A percentile compares a stretch with the other conserved stretches of the same genome.
These are phyloP conservation scores for Drosophila parabipectinata DNA, from an alignment of 1,140 invertebrate genomes.

Conservation along the genomic window DNA sequence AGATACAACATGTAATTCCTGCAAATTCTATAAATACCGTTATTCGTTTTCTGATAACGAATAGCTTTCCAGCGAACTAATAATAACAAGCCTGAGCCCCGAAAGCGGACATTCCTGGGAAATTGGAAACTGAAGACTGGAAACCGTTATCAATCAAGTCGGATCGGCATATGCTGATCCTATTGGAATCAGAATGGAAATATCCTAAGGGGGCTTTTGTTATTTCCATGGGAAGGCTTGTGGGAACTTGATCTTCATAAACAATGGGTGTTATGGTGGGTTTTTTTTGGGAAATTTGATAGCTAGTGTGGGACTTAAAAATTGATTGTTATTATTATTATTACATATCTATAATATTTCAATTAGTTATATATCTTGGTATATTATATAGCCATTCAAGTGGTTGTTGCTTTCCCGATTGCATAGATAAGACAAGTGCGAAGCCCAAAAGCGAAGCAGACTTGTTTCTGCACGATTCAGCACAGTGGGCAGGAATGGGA, in stretches of 20 bases:
- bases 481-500: neutral
- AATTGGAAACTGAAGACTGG: neutral
- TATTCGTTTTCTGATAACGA: neutral
- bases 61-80: neutral
- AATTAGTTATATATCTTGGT: too few relatives aligned
- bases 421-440: conserved; percentile 65
- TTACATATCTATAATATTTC: too few relatives aligned
- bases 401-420: conserved; percentile 43
- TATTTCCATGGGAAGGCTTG: too few relatives aligned
- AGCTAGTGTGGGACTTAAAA: too few relatives aligned
- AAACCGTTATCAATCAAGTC: too few relatives aligned
- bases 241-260: too few relatives aligned
- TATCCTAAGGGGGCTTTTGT: too few relatives aligned
- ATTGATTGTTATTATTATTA: too few relatives aligned
- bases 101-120: neutral
- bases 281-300: too few relatives aligned
- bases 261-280: too few relatives aligned
- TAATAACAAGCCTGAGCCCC: neutral
- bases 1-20: neutral
- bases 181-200: too few relatives aligned
- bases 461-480: neutral
- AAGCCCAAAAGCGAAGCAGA: neutral
- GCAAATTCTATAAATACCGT: neutral
- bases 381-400: neutral
- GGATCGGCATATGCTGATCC: too few relatives aligned